A percentile compares a stretch with the other conserved stretches of the same genome.
These are phyloP conservation scores for Dasyornis broadbenti DNA, from an alignment of 2,113 vertebrate species.

Conservation along the genomic window DNA sequence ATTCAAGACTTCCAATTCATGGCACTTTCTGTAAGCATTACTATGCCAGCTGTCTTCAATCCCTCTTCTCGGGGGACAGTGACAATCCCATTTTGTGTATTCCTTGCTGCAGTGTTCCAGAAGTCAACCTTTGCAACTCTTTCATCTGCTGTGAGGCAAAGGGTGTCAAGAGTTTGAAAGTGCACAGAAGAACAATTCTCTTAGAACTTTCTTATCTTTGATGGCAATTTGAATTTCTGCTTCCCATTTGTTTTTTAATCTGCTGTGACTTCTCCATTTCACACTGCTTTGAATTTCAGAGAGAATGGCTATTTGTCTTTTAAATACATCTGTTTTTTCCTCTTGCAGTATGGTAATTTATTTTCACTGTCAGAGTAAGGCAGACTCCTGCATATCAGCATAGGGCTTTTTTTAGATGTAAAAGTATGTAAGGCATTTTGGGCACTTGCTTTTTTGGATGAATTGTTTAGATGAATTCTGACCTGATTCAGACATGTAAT, in stretches of 20 bases:
- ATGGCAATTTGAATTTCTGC: background rate
- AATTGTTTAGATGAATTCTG: background rate
- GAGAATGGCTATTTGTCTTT: background rate
- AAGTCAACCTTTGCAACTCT: background rate
- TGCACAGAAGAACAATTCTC: background rate
- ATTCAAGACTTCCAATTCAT: background rate
- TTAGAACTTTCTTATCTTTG: background rate
- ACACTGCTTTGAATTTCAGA: background rate
- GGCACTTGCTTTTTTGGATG: background rate
- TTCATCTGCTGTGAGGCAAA: background rate
- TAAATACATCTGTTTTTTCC: background rate
- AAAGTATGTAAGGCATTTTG: background rate
- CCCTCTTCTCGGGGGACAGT: background rate
- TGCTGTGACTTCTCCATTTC: conserved; percentile 25
- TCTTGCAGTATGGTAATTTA: background rate
- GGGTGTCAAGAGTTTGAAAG: background rate
- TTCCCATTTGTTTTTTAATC: conserved; percentile 22
- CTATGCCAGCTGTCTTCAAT: background rate
- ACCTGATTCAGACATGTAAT: background rate
- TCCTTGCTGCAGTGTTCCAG: background rate
- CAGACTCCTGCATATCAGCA: background rate
- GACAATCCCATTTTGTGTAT: background rate
- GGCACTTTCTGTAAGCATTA: background rate
- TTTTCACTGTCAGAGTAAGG: background rate
- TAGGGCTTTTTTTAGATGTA: background rate